Percentiles rank a stretch among this genome's conserved stretches.
Evolutionary conservation across 2,888 invertebrate genomes (phyloP).

Genomic region (Sialis fuliginosa): DNA sequence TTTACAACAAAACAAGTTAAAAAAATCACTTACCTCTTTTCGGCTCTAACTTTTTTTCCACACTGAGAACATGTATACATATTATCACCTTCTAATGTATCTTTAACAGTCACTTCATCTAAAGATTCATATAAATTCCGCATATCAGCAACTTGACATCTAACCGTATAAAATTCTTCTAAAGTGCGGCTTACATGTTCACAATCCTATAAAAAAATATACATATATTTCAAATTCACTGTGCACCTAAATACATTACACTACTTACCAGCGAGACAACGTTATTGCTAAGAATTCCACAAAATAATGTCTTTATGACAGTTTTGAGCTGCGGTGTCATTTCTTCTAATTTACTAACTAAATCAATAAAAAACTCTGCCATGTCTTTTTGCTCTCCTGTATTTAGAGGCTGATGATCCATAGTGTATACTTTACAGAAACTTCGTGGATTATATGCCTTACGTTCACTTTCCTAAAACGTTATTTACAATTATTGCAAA

Average conservation of each 20-base stretch:
- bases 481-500: neutral
- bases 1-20: neutral
- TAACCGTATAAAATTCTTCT: slow-evolving; percentile 91
- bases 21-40: slow-evolving; percentile 46
- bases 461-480: slow-evolving; percentile 65
- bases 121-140: slow-evolving; percentile 84
- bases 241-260: neutral
- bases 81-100: slow-evolving; percentile 90
- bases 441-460: slow-evolving; percentile 91
- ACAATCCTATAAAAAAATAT: slow-evolving; percentile 47
- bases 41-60: slow-evolving; percentile 86
- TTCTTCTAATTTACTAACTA: slow-evolving; percentile 89
- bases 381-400: slow-evolving; percentile 96
- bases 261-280: slow-evolving; percentile 70
- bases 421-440: slow-evolving; percentile 90
- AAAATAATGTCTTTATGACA: slow-evolving; percentile 78
- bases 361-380: slow-evolving; percentile 95
- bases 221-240: neutral
- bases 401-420: slow-evolving; percentile 92
- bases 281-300: slow-evolving; percentile 87
- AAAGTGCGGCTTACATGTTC: slow-evolving; percentile 85
- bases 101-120: slow-evolving; percentile 94
- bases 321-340: slow-evolving; percentile 83
- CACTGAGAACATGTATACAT: slow-evolving; percentile 96
- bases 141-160: slow-evolving; percentile 95